A percentile compares a stretch with the other conserved stretches of the same genome.
These are phyloP conservation scores for Eumerus sabulonum DNA, from an alignment of 2,888 invertebrate species.

Conservation along the genomic window DNA sequence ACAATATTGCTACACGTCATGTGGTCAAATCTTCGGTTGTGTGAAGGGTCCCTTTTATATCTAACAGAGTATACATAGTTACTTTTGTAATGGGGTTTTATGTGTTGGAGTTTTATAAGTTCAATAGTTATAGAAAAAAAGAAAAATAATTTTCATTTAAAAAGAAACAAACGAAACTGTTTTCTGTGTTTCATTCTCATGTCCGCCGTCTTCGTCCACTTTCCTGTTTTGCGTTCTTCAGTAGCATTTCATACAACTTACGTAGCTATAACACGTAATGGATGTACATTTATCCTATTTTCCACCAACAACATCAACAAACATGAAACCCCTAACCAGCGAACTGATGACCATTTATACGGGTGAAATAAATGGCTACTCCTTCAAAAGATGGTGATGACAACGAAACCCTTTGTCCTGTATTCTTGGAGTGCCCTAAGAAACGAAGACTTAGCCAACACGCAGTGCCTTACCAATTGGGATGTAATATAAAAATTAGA, in stretches of 20 bases:
- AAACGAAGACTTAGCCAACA: conserved; percentile 46
- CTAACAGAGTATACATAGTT: conserved; percentile 3
- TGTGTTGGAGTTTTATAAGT: no score
- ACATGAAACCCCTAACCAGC: conserved; percentile 27
- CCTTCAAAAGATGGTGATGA: conserved; percentile 29
- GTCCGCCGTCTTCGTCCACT: conserved; percentile 18
- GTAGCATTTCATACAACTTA: conserved; percentile 72
- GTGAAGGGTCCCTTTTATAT: conserved; percentile 49
- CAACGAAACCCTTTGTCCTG: no score
- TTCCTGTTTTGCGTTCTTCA: conserved; percentile 36
- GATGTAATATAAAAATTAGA: conserved; percentile 2
- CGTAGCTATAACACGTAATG: conserved; percentile 70
- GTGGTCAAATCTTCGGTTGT: conserved; percentile 56
- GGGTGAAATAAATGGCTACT: conserved; percentile 43
- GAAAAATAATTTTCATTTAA: not conserved
- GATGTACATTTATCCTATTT: conserved; percentile 29
- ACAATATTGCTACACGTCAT: not conserved
- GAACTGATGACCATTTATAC: conserved; percentile 42
- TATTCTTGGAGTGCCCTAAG: not conserved
- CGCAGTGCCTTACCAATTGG: conserved; percentile 42
- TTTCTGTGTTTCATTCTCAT: conserved; percentile 63
- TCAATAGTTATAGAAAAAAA: conserved; percentile 5
- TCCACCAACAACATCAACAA: conserved; percentile 38
- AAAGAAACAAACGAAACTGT: conserved; percentile 28
- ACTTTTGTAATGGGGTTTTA: conserved; percentile 6